A percentile compares a stretch with the other conserved stretches of the same genome.
phyloP scores from a whole-genome alignment of 2,888 invertebrate species.

The Octodonta nipae region DNA sequence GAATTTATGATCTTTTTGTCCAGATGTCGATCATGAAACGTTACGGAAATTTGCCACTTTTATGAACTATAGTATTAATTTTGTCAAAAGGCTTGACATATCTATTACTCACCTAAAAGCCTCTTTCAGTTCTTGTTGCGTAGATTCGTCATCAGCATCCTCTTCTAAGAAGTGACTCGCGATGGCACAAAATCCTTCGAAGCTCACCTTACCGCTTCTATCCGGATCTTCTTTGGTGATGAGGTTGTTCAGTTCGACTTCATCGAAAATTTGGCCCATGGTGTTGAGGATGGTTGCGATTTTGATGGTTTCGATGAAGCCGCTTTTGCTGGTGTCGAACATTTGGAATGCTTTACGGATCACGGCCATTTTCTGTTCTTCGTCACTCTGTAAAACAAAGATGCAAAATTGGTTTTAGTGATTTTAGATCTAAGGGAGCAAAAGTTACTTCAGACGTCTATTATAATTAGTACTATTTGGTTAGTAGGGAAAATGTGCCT shows the following conservation, averaged over 20 bases:
- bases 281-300: slow-evolving; percentile 86
- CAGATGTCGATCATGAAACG: too few species aligned
- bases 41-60: too few species aligned
- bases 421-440: too few species aligned
- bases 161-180: slow-evolving; percentile 90
- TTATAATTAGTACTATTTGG: too few species aligned
- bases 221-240: slow-evolving; percentile 88
- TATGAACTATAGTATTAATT: too few species aligned
- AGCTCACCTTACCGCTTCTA: slow-evolving; percentile 79
- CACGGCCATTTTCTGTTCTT: slow-evolving; percentile 74
- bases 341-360: slow-evolving; percentile 93
- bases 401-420: too few species aligned
- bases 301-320: slow-evolving; percentile 81
- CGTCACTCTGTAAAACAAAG: too few species aligned
- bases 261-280: slow-evolving; percentile 89
- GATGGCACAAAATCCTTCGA: slow-evolving; percentile 85
- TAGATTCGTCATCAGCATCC: slow-evolving; percentile 90
- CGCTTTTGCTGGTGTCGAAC: slow-evolving; percentile 88
- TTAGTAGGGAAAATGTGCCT: too few species aligned
- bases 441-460: too few species aligned
- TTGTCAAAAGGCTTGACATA: background rate
- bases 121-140: slow-evolving; percentile 92
- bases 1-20: too few species aligned
- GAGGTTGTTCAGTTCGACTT: slow-evolving; percentile 74
- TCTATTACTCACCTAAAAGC: slow-evolving; percentile 67